These are phyloP conservation scores for Heliangelus exortis DNA, from an alignment of 2,797 vertebrate species.

Conservation along the genomic window DNA sequence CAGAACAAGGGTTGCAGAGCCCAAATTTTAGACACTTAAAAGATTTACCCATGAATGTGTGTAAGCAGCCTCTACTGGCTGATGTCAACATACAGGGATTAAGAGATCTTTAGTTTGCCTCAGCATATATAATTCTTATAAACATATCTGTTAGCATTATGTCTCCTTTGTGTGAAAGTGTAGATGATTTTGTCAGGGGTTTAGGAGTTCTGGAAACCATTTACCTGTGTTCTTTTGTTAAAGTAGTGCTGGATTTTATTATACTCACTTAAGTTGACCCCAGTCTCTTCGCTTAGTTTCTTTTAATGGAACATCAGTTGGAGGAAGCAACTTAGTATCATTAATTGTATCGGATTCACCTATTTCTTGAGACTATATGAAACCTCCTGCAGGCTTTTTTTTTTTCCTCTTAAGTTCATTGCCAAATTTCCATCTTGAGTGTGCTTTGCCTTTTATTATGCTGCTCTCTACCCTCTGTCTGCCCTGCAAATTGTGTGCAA, in stretches of 20 bases:
- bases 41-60: background rate
- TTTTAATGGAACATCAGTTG: background rate
- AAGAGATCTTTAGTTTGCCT: background rate
- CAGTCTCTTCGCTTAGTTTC: background rate
- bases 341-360: background rate
- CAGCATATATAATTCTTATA: background rate
- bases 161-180: background rate
- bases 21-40: background rate
- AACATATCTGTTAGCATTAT: background rate
- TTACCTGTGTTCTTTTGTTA: background rate
- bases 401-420: background rate
- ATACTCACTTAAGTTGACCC: background rate
- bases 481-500: background rate
- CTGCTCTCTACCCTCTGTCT: background rate
- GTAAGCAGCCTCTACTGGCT: background rate
- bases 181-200: background rate
- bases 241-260: background rate
- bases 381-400: background rate
- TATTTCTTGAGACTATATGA: background rate
- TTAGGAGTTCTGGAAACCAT: background rate
- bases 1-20: background rate
- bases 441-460: background rate
- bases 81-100: background rate
- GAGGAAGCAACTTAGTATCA: background rate
- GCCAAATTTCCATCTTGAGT: background rate